A percentile compares a stretch with the other conserved stretches of the same genome.
Conservation (phyloP, 2,888 invertebrate genomes). For the Leistus spinibarbis region DNA sequence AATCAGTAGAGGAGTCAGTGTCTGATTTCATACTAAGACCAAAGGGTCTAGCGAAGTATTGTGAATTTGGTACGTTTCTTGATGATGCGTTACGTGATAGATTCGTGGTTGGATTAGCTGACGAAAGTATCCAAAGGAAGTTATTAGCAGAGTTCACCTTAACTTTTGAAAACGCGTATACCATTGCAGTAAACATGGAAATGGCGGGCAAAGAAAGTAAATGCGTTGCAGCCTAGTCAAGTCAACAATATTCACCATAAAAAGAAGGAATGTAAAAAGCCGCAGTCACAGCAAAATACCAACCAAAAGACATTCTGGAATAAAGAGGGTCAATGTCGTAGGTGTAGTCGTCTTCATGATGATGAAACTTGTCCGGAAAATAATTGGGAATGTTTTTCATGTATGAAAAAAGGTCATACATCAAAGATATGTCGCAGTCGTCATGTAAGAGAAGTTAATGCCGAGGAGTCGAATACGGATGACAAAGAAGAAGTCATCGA, state of each 20-base stretch:
- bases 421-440: not conserved
- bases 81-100: conserved; percentile 14
- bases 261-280: no score
- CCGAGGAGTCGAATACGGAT: no score
- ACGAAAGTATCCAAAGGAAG: not conserved
- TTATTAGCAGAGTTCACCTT: not conserved
- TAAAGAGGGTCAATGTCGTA: not conserved
- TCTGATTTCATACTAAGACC: not conserved
- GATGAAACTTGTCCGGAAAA: conserved; percentile 5
- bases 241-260: not conserved
- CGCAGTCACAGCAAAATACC: no score
- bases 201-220: not conserved
- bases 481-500: no score
- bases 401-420: conserved; percentile 11
- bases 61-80: conserved; percentile 8
- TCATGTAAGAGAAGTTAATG: no score
- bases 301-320: no score
- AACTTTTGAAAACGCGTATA: conserved; percentile 3
- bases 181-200: not conserved
- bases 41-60: not conserved
- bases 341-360: conserved; percentile 9
- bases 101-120: not conserved
- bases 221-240: not conserved
- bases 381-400: conserved; percentile 2
- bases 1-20: not conserved